phyloP scores from a whole-genome alignment of 1,140 invertebrate genomes.

The Procambarus virginalis region DNA sequence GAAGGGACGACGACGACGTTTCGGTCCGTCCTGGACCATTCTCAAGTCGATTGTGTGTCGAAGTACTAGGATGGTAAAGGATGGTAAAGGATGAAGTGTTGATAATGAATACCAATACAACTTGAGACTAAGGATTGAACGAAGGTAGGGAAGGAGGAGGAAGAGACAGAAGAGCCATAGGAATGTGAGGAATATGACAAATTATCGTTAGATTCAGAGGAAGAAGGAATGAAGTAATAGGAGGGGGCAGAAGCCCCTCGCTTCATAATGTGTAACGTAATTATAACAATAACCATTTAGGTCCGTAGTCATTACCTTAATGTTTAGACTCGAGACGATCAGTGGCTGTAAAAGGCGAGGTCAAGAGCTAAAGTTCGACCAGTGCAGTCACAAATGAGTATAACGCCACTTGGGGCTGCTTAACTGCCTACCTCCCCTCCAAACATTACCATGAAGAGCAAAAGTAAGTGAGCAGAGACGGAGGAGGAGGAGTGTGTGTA shows the following conservation, averaged over 20 bases:
- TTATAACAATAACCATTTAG: not conserved
- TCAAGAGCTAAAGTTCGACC: not conserved
- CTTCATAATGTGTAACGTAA: not conserved
- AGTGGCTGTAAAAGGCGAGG: not conserved
- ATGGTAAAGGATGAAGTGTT: not conserved
- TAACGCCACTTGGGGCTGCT: not conserved
- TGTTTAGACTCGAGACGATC: not conserved
- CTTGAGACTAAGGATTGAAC: not conserved
- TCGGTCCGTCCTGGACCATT: too few species aligned
- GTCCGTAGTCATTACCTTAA: not conserved
- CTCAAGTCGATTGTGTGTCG: too few species aligned
- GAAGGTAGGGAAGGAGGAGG: not conserved
- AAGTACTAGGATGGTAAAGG: too few species aligned
- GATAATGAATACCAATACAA: not conserved
- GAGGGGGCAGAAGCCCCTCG: not conserved
- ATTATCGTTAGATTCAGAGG: not conserved
- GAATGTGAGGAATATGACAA: not conserved
- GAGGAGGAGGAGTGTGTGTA: too few species aligned
- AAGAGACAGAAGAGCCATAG: not conserved
- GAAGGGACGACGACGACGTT: too few species aligned
- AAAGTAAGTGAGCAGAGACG: too few species aligned
- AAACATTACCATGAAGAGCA: too few species aligned
- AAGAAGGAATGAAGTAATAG: not conserved
- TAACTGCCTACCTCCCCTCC: not conserved
- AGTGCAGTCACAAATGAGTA: not conserved